Conservation (phyloP, 2,888 invertebrate species). For the Didymodactylos carnosus region DNA sequence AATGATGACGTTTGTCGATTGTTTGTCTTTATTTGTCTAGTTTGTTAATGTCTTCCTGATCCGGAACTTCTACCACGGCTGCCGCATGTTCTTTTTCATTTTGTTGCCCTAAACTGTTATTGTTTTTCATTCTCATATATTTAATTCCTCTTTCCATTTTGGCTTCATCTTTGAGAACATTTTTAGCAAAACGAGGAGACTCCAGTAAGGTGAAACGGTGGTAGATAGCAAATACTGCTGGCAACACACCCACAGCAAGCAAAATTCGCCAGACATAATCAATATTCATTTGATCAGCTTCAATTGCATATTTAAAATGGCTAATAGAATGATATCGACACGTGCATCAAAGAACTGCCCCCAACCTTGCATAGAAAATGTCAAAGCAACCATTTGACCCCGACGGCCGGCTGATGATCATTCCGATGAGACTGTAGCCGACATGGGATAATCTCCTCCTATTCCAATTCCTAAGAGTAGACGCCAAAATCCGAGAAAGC, state of each 20-base stretch:
- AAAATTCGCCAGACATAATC: constrained; percentile 9
- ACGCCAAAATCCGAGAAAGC: not conserved
- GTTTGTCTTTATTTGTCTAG: too few species aligned
- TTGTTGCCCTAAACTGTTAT: too few species aligned
- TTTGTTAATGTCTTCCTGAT: not conserved
- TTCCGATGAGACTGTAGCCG: constrained; percentile 6
- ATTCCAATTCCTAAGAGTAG: constrained; percentile 9
- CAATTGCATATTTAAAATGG: not conserved
- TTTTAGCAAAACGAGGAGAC: not conserved
- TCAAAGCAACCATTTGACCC: constrained; percentile 7
- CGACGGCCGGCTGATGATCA: not conserved
- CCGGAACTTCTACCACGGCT: not conserved
- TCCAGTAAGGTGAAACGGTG: not conserved
- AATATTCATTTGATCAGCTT: not conserved
- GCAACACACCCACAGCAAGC: not conserved
- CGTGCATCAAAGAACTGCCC: constrained; percentile 1
- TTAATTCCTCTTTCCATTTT: too few species aligned
- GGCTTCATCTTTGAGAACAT: not conserved
- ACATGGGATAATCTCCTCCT: constrained; percentile 11
- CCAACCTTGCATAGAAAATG: constrained; percentile 10
- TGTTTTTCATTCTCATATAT: too few species aligned
- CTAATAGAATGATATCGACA: constrained; percentile 1
- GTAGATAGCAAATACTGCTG: not conserved
- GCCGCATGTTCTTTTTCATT: not conserved
- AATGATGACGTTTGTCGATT: not conserved